phyloP scores from a whole-genome alignment of 2,888 invertebrate species.

The Harpalus rubripes region DNA sequence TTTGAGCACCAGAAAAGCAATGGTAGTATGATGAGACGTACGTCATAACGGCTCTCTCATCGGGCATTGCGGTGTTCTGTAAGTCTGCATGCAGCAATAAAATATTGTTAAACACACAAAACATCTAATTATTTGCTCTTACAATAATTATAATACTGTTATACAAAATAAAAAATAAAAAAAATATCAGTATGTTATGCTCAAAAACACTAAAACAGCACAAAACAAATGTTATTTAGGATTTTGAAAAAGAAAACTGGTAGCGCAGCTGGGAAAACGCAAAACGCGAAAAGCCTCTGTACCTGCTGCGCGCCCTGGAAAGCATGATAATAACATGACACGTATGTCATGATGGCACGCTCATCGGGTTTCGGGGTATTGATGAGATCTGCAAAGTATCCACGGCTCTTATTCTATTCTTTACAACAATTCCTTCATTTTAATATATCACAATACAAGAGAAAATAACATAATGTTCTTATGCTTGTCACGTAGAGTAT shows the following conservation, averaged over 20 bases:
- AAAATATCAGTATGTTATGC: conserved; percentile 52
- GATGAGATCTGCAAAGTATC: conserved; percentile 92
- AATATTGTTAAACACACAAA: conserved; percentile 74
- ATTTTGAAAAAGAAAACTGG: conserved; percentile 61
- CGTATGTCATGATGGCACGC: conserved; percentile 99
- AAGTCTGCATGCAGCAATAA: conserved; percentile 87
- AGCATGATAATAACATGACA: conserved; percentile 99
- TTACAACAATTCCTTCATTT: not conserved
- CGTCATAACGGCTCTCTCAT: conserved; percentile 99
- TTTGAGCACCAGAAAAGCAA: conserved; percentile 99
- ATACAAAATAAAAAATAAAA: conserved; percentile 62
- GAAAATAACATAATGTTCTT: too few relatives aligned
- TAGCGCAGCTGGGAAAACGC: conserved; percentile 55
- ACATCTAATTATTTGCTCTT: conserved; percentile 69
- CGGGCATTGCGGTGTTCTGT: conserved; percentile 99
- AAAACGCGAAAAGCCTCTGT: conserved; percentile 69
- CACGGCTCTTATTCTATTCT: conserved; percentile 15
- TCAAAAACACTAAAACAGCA: conserved; percentile 54
- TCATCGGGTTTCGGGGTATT: conserved; percentile 99
- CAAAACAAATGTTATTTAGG: conserved; percentile 57
- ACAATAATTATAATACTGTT: conserved; percentile 60
- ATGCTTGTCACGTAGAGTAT: too few relatives aligned
- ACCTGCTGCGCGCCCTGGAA: conserved; percentile 99
- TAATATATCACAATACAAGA: too few relatives aligned
- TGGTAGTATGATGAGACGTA: conserved; percentile 99